phyloP scores from a whole-genome alignment of 92 coral and sea anemone genomes.

The Siderastrea siderea region DNA sequence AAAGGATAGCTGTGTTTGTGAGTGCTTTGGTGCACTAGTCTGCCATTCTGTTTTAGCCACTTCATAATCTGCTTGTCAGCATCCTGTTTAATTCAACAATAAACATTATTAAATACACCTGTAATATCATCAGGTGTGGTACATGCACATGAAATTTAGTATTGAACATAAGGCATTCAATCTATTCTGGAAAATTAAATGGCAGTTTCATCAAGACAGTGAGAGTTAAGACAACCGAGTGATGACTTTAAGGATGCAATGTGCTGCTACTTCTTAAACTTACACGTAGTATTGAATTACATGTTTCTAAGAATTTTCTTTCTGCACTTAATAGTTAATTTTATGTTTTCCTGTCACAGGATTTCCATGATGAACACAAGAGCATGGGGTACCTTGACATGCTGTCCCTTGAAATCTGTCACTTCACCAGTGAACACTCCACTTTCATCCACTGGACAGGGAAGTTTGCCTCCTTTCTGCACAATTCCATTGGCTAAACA shows the following conservation, averaged over 20 bases:
- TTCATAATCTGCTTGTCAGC: constrained; percentile 93
- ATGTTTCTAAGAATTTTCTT: no score
- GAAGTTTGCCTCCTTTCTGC: constrained; percentile 88
- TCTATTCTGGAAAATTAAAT: no score
- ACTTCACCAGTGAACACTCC: constrained; percentile 94
- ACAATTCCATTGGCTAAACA: constrained; percentile 94
- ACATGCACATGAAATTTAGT: not conserved
- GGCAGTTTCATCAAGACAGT: no score
- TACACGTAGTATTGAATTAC: no score
- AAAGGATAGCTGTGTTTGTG: constrained; percentile 96
- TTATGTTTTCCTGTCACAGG: no score
- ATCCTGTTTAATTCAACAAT: constrained; percentile 66
- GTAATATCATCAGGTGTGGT: not conserved
- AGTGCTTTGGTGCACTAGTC: constrained; percentile 96
- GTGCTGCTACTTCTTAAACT: no score
- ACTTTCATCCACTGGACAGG: constrained; percentile 97
- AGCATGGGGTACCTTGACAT: constrained; percentile 76
- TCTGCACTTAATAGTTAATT: no score
- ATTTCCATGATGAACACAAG: no score
- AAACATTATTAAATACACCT: not conserved
- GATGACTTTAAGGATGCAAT: no score
- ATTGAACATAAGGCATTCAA: not conserved
- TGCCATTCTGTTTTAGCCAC: constrained; percentile 82
- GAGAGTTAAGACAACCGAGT: no score
- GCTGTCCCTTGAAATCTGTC: constrained; percentile 85